A percentile compares a stretch with the other conserved stretches of the same genome.
phyloP scores from a whole-genome alignment of 2,888 invertebrate genomes.

The Eilema sororculum region DNA sequence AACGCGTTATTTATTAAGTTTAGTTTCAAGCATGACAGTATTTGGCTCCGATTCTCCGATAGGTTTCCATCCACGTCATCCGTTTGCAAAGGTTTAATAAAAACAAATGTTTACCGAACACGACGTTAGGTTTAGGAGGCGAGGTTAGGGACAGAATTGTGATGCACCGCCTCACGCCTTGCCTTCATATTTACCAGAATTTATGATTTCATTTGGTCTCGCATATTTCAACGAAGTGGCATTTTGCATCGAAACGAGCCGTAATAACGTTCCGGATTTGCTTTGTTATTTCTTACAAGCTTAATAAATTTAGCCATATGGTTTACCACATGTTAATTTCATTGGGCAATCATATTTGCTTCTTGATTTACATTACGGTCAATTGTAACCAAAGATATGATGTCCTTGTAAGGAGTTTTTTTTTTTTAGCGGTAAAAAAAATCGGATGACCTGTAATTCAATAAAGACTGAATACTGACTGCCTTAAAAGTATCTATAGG shows the following conservation, averaged over 20 bases:
- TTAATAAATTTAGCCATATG: conserved; percentile 57
- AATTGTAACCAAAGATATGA: neutral
- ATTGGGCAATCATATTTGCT: conserved; percentile 3
- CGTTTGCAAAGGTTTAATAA: conserved; percentile 34
- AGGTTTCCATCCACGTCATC: neutral
- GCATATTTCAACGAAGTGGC: conserved; percentile 78
- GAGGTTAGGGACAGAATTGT: conserved; percentile 51
- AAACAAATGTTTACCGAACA: conserved; percentile 26
- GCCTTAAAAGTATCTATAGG: no score
- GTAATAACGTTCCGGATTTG: conserved; percentile 70
- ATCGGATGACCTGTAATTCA: neutral
- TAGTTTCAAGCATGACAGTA: neutral
- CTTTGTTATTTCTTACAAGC: conserved; percentile 65
- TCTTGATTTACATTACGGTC: neutral
- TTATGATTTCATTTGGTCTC: conserved; percentile 84
- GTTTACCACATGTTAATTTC: conserved; percentile 52
- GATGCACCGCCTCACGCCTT: conserved; percentile 59
- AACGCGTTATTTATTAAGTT: neutral
- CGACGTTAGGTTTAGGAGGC: conserved; percentile 36
- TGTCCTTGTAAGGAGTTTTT: neutral
- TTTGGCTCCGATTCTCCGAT: neutral
- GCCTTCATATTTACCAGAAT: conserved; percentile 73
- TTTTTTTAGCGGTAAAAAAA: neutral
- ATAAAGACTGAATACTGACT: neutral
- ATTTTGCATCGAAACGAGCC: conserved; percentile 75